These are phyloP conservation scores for Samia ricini DNA, from an alignment of 1,140 invertebrate species.

Conservation along the genomic window DNA sequence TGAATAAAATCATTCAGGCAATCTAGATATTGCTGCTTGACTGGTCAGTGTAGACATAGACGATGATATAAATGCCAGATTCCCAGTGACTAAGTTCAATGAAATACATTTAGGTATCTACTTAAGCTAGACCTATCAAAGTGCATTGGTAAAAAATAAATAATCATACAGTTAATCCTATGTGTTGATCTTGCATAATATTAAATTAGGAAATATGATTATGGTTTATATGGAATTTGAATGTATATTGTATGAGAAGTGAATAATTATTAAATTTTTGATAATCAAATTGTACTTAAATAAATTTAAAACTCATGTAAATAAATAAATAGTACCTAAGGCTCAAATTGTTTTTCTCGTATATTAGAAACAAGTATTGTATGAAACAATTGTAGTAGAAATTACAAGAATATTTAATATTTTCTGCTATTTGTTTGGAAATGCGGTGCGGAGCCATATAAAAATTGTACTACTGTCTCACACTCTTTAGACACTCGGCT, in stretches of 20 bases:
- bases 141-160: neutral
- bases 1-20: slow-evolving; percentile 67
- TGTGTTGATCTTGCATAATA: no score
- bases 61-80: slow-evolving; percentile 71
- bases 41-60: slow-evolving; percentile 65
- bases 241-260: neutral
- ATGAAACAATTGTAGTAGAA: neutral
- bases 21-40: slow-evolving; percentile 72
- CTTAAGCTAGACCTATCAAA: neutral
- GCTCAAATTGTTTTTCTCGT: neutral
- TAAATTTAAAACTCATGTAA: neutral
- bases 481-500: no score
- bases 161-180: neutral
- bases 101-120: slow-evolving; percentile 24
- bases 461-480: no score
- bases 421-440: neutral
- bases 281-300: neutral
- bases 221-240: no score
- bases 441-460: no score
- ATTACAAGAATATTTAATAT: neutral
- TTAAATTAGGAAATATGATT: no score
- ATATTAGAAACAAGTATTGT: neutral
- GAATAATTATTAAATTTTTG: neutral
- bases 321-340: neutral
- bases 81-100: slow-evolving; percentile 64